Base-by-base conservation (phyloP, 2,113 vertebrate species). In the Microcebus jonahi region DNA sequence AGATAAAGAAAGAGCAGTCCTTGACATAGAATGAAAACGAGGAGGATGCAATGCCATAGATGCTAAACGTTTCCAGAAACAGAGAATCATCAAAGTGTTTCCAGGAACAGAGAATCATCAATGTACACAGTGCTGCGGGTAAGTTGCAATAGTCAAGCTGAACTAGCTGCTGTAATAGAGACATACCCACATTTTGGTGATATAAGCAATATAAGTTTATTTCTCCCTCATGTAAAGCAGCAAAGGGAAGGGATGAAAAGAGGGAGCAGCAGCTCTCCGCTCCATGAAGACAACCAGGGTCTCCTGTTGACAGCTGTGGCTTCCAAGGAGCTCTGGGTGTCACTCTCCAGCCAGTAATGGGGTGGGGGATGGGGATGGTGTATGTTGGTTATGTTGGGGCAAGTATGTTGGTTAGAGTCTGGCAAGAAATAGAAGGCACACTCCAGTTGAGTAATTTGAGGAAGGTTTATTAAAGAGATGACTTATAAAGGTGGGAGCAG, bases 381-480 rank as follows among this genome's bases (percentile, higher is more conserved):
- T 36, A 45, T 7, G 39, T 39, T 39, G 39, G 39, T 39, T 39
- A 39, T 39, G 39, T 39, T 39, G 39, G 39, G 9, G 48, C 20
- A 80, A 61, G 27, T 80, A 25, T 55, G 21, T 6, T 89, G 36
- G 45, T 70, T 50, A 76, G 59, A 86, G 10, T 45, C 15, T 93
- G 50, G 80, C 17, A 80, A 81, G 82, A 89, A 95, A 75, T 11
- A 97, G 17, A 94, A 29, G 20, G 3, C 63, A 88, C 57, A 84
- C 6, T 70, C 31, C n/a, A 42, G 4, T 18, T 87, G 21, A 23
- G 67, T 77, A 45, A 65, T 36, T 89, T 83, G 27, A 88, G 68
- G 77, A 92, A 86, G 9, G 0, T 73, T 77, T 87, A 77, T 90
- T 57, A 68, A 82, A 82, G 15, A 71, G 48, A 80, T 15, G 27